Conservation (phyloP, 92 coral and sea anemone species). For the Plumapathes pennacea region DNA sequence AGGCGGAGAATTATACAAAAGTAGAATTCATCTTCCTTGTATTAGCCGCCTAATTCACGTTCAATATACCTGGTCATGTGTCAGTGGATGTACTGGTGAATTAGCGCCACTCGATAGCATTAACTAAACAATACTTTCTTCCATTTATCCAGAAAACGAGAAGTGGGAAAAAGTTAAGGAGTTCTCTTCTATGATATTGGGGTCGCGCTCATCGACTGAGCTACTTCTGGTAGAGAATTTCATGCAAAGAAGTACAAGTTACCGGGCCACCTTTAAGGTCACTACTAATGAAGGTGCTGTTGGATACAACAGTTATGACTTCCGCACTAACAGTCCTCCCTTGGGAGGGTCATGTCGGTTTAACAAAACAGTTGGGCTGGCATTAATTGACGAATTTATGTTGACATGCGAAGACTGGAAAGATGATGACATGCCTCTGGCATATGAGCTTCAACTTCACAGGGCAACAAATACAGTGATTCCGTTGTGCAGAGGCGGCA, state of each 20-base stretch:
- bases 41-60: too few species aligned
- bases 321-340: slow-evolving; percentile 41
- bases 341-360: slow-evolving; percentile 25
- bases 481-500: slow-evolving; percentile 7
- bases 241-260: neutral
- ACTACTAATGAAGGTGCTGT: neutral
- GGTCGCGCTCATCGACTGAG: neutral
- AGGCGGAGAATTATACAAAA: too few species aligned
- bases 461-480: slow-evolving; percentile 11
- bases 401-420: slow-evolving; percentile 34
- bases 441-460: slow-evolving; percentile 32
- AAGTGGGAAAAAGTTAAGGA: neutral
- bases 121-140: too few species aligned
- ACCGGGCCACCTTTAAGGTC: neutral
- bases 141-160: neutral
- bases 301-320: neutral
- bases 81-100: too few species aligned
- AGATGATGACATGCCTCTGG: slow-evolving; percentile 38
- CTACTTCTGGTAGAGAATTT: slow-evolving; percentile 10
- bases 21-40: too few species aligned
- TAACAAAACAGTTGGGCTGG: slow-evolving; percentile 20
- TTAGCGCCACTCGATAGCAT: too few species aligned
- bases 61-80: too few species aligned
- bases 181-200: neutral
- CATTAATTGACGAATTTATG: slow-evolving; percentile 19